These are phyloP conservation scores for Upupa epops DNA, from an alignment of 2,113 vertebrate species.

Conservation along the genomic window DNA sequence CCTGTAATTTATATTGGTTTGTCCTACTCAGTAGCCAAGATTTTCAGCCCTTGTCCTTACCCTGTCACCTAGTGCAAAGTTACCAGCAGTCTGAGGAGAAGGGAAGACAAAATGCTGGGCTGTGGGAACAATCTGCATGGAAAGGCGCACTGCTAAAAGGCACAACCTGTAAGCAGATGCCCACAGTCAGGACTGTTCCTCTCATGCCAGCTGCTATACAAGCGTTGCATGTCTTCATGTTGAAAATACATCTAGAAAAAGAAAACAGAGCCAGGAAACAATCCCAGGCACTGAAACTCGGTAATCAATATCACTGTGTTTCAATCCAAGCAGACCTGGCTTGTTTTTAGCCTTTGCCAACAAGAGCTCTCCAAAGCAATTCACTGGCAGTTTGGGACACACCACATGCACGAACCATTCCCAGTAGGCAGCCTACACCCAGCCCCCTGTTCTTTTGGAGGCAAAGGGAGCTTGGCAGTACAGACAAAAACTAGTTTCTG, in stretches of 20 bases:
- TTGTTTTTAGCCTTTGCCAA: not conserved
- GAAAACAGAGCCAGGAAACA: not conserved
- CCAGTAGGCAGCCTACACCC: not conserved
- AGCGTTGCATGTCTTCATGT: not conserved
- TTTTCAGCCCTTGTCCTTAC: not conserved
- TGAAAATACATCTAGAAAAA: not conserved
- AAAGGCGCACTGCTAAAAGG: not conserved
- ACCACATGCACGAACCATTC: not conserved
- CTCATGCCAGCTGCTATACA: not conserved
- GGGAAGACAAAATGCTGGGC: not conserved
- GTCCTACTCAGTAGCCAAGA: not conserved
- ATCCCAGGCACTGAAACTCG: not conserved
- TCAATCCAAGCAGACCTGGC: not conserved
- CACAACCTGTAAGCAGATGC: not conserved
- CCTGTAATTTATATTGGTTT: not conserved
- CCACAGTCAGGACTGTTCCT: not conserved
- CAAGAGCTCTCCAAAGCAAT: not conserved
- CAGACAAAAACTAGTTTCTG: not conserved
- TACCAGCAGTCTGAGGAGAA: not conserved
- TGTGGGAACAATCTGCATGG: not conserved
- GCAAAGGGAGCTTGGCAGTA: not conserved
- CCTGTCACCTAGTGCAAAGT: not conserved
- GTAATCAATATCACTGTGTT: not conserved
- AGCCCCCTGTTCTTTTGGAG: not conserved
- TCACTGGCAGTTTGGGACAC: fast-evolving